phyloP scores from a whole-genome alignment of 2,888 invertebrate genomes.

The Oscheius sp. region DNA sequence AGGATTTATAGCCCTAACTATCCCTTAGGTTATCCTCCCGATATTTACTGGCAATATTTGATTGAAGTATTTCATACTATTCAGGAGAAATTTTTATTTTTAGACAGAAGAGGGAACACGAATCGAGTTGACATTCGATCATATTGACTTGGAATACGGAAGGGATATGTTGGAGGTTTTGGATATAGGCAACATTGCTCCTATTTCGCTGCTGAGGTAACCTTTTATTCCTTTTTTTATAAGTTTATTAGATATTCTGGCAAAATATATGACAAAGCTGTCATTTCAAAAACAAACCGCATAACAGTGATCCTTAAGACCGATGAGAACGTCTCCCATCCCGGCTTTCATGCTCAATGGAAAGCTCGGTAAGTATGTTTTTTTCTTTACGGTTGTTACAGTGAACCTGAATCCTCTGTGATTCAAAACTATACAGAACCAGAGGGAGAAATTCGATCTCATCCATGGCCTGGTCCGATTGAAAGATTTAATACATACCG shows the following conservation, averaged over 20 bases:
- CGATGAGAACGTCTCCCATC: slow-evolving; percentile 9
- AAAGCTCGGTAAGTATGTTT: background rate
- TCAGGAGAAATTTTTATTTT: background rate
- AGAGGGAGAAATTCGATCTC: slow-evolving; percentile 10
- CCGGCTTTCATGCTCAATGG: slow-evolving; percentile 15
- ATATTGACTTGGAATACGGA: slow-evolving; percentile 11
- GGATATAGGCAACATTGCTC: background rate
- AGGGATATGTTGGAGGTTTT: slow-evolving; percentile 7
- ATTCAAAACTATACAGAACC: background rate
- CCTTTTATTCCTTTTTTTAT: background rate
- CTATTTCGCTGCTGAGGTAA: background rate
- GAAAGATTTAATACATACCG: slow-evolving; percentile 11
- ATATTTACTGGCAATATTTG: slow-evolving; percentile 5
- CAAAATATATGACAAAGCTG: slow-evolving; percentile 5
- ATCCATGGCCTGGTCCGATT: slow-evolving; percentile 13
- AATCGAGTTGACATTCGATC: slow-evolving; percentile 1
- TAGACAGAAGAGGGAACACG: slow-evolving; percentile 3
- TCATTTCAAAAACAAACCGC: slow-evolving; percentile 8
- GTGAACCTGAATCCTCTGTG: background rate
- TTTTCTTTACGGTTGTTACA: background rate
- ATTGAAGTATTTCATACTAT: slow-evolving; percentile 1
- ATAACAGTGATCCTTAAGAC: slow-evolving; percentile 3
- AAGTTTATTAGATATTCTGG: slow-evolving; percentile 11
- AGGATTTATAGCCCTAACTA: slow-evolving; percentile 1
- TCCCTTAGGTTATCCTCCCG: background rate